Evolutionary conservation across 2,888 invertebrate species (phyloP).

Genomic region (Nephrocerus scutellatus): DNA sequence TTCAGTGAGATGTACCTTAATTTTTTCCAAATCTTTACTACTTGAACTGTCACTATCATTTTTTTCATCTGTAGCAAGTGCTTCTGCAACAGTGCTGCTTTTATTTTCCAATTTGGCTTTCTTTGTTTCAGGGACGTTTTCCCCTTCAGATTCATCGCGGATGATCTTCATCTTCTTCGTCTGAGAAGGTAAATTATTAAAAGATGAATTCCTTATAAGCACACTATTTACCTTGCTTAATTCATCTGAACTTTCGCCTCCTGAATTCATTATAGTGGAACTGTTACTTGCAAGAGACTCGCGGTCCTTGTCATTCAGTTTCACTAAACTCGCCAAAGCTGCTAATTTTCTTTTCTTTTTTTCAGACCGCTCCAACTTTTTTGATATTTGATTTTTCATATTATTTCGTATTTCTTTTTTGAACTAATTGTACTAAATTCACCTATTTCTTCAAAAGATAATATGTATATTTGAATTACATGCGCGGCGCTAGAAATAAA

Average conservation of each 20-base stretch:
- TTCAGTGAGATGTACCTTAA: conserved; percentile 28
- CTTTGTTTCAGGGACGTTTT: conserved; percentile 27
- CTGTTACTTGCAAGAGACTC: conserved; percentile 1
- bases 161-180: too few species aligned
- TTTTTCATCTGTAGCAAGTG: conserved; percentile 13
- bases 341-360: conserved; percentile 59
- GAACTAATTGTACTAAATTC: too few species aligned
- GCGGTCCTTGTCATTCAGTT: conserved; percentile 56
- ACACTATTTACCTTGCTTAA: conserved; percentile 27
- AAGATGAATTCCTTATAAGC: conserved; percentile 17
- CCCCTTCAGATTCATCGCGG: conserved; percentile 1
- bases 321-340: conserved; percentile 55
- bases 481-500: too few species aligned
- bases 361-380: conserved; percentile 53
- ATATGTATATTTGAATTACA: too few species aligned
- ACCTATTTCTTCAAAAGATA: too few species aligned
- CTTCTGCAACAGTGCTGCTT: too few species aligned
- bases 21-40: conserved; percentile 20
- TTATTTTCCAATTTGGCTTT: conserved; percentile 19
- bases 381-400: conserved; percentile 49
- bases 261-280: too few species aligned
- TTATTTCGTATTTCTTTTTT: too few species aligned
- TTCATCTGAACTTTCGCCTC: too few species aligned
- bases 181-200: conserved; percentile 22
- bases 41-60: conserved; percentile 21